phyloP scores from a whole-genome alignment of 53 echinoderm and acorn worm genomes.

The Patiria pectinifera region DNA sequence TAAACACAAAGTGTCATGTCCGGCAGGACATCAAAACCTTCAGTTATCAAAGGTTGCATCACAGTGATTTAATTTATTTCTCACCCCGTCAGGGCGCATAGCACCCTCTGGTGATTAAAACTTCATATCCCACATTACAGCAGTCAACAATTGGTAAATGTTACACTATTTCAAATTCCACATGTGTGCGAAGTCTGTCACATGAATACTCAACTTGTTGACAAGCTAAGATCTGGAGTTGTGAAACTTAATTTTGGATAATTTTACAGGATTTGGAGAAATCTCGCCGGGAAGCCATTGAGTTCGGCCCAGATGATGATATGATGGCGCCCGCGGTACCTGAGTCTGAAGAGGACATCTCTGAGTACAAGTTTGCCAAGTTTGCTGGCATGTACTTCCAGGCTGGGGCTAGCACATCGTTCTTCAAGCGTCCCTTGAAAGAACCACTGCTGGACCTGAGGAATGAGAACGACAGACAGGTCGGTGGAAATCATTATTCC shows the following conservation, averaged over 20 bases:
- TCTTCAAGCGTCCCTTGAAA: conserved; percentile 78
- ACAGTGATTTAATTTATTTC: too few relatives aligned
- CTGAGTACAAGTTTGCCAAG: conserved; percentile 96
- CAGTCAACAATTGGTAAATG: too few relatives aligned
- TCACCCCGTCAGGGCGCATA: too few relatives aligned
- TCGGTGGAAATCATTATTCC: conserved; percentile 3
- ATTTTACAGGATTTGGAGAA: conserved; percentile 81
- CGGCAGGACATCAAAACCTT: too few relatives aligned
- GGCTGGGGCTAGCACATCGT: conserved; percentile 75
- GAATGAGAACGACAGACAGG: conserved; percentile 90
- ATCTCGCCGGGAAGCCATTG: conserved; percentile 72
- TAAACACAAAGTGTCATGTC: too few relatives aligned
- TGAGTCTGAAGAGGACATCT: conserved; percentile 93
- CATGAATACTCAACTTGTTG: too few relatives aligned
- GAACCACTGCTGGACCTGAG: conserved; percentile 84
- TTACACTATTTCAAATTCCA: too few relatives aligned
- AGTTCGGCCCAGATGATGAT: conserved; percentile 69
- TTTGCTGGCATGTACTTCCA: conserved; percentile 98
- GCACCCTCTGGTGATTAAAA: too few relatives aligned
- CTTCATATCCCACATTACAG: too few relatives aligned
- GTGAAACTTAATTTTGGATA: not conserved
- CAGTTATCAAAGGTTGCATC: too few relatives aligned
- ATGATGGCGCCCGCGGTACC: conserved; percentile 70
- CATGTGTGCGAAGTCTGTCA: too few relatives aligned
- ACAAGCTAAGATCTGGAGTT: not conserved